Evolutionary conservation across 2,113 vertebrate genomes (phyloP).

Genomic region (Semnornis frantzii): DNA sequence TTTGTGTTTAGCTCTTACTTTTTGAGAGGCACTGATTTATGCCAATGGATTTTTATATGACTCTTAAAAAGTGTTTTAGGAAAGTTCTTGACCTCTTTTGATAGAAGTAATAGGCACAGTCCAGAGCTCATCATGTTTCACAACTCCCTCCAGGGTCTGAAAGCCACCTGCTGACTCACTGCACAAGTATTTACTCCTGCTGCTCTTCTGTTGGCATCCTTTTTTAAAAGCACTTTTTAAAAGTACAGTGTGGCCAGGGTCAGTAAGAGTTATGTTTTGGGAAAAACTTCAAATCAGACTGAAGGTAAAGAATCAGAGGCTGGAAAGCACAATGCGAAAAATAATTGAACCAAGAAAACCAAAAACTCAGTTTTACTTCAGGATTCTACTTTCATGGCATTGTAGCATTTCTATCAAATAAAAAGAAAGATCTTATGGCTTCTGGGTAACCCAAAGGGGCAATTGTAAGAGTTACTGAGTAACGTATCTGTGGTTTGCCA

Average conservation of each 20-base stretch:
- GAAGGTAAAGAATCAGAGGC: neutral
- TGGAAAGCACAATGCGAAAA: neutral
- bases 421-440: neutral
- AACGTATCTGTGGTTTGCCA: neutral
- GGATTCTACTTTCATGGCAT: neutral
- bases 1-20: neutral
- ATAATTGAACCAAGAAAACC: neutral
- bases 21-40: neutral
- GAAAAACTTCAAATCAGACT: neutral
- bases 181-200: neutral
- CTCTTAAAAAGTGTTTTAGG: neutral
- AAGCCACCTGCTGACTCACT: neutral
- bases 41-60: neutral
- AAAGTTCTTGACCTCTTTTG: neutral
- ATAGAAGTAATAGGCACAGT: neutral
- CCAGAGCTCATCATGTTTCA: neutral
- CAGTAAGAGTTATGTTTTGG: neutral
- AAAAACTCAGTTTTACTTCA: neutral
- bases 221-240: neutral
- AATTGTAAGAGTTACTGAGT: neutral
- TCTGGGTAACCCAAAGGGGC: neutral
- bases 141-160: neutral
- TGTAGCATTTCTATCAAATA: neutral
- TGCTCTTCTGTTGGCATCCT: neutral
- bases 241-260: neutral